Evolutionary conservation across 1,140 invertebrate species (phyloP).

Genomic region (Mercenaria mercenaria): DNA sequence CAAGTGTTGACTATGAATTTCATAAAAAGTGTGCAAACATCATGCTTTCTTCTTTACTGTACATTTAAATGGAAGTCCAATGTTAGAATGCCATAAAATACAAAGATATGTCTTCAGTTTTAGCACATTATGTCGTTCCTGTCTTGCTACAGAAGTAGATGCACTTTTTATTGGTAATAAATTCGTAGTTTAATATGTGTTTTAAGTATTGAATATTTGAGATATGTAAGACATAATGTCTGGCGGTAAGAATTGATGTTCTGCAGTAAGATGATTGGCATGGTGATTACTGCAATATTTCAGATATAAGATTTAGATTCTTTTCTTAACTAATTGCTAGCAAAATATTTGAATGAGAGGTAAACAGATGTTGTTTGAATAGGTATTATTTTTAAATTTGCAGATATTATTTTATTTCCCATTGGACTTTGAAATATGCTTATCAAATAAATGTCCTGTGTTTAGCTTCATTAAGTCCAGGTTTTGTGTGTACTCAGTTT

Average conservation of each 20-base stretch:
- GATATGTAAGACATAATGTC: background rate
- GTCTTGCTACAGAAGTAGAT: background rate
- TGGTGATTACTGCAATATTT: background rate
- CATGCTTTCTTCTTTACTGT: background rate
- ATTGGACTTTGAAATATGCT: too few species aligned
- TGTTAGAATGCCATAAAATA: constrained; percentile 9
- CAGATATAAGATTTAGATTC: too few species aligned
- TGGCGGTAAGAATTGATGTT: background rate
- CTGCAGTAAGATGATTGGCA: background rate
- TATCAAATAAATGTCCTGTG: too few species aligned
- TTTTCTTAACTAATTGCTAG: too few species aligned
- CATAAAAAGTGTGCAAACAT: background rate
- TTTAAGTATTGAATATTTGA: background rate
- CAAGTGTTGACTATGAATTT: too few species aligned
- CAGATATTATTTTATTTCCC: too few species aligned
- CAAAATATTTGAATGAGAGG: too few species aligned
- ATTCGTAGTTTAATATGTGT: background rate
- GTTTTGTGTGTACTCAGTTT: too few species aligned
- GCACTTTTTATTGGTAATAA: background rate
- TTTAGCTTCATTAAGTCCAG: too few species aligned
- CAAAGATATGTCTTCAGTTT: background rate
- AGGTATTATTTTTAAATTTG: too few species aligned
- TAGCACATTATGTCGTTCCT: background rate
- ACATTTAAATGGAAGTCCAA: background rate
- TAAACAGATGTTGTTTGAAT: too few species aligned